phyloP scores from a whole-genome alignment of 1,140 invertebrate species.

The Laupala kohalensis region DNA sequence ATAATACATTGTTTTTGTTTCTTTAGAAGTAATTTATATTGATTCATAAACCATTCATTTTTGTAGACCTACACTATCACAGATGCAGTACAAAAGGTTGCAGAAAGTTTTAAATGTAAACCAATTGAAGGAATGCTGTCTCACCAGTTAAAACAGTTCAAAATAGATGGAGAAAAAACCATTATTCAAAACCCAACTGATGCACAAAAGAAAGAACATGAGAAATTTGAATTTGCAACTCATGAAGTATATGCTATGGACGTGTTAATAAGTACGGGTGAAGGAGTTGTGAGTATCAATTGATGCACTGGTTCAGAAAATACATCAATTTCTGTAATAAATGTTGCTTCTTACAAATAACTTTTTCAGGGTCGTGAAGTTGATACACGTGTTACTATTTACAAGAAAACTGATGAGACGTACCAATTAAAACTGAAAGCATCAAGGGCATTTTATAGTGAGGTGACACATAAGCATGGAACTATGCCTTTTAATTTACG shows the following conservation, averaged over 20 bases:
- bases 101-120: conserved; percentile 87
- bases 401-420: conserved; percentile 95
- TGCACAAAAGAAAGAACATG: conserved; percentile 93
- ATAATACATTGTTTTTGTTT: too few relatives aligned
- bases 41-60: too few relatives aligned
- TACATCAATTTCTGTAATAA: too few relatives aligned
- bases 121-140: conserved; percentile 98
- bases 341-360: neutral
- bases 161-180: conserved; percentile 97
- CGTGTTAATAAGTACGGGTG: conserved; percentile 88
- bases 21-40: too few relatives aligned
- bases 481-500: conserved; percentile 86
- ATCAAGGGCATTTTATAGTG: conserved; percentile 87
- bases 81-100: conserved; percentile 84
- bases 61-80: conserved; percentile 83
- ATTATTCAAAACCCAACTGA: conserved; percentile 98
- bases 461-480: conserved; percentile 86
- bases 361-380: conserved; percentile 62
- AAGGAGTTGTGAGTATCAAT: conserved; percentile 49
- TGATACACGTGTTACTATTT: conserved; percentile 91
- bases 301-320: neutral
- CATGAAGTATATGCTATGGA: conserved; percentile 99
- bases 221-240: conserved; percentile 90
- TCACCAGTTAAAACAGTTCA: conserved; percentile 90
- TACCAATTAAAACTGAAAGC: conserved; percentile 96